These are phyloP conservation scores for Melanotaenia maccullochi DNA, from an alignment of 2,797 vertebrate genomes.

Conservation along the genomic window DNA sequence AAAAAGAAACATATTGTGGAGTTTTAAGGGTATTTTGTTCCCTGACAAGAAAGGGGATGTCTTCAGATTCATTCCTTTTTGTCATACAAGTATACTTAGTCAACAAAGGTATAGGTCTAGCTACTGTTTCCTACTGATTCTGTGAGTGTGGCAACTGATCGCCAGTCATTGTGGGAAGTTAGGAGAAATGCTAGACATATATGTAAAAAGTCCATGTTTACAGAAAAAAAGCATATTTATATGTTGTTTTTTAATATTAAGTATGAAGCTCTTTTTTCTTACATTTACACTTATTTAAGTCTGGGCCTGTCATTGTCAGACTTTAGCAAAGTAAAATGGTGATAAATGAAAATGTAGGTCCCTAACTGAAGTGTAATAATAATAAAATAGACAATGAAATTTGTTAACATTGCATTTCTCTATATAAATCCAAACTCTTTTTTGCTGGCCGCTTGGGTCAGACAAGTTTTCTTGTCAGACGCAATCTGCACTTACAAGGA, in stretches of 20 bases:
- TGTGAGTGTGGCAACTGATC: neutral
- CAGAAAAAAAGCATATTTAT: no score
- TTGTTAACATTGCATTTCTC: conserved; percentile 62
- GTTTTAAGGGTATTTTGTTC: conserved; percentile 1
- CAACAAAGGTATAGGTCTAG: neutral
- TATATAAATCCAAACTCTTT: conserved; percentile 44
- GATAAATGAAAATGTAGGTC: conserved; percentile 35
- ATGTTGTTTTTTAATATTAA: no score
- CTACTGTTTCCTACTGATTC: neutral
- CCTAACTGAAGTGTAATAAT: conserved; percentile 29
- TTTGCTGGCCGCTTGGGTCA: conserved; percentile 48
- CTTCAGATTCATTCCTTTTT: neutral
- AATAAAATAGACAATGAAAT: conserved; percentile 36
- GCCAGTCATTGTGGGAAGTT: neutral
- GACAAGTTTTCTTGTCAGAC: conserved; percentile 61
- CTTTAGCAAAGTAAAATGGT: conserved; percentile 22
- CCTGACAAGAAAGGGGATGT: neutral
- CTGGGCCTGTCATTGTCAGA: conserved; percentile 20
- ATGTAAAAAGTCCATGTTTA: no score
- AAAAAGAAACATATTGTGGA: neutral
- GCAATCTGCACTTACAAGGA: conserved; percentile 72
- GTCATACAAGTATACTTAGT: neutral
- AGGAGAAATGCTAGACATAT: neutral
- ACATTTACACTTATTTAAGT: neutral
- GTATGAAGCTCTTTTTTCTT: no score